Evolutionary conservation across 2,888 invertebrate genomes (phyloP), one percentile per base, ranked within the genome.

Genomic region (Melanotus villosus): DNA sequence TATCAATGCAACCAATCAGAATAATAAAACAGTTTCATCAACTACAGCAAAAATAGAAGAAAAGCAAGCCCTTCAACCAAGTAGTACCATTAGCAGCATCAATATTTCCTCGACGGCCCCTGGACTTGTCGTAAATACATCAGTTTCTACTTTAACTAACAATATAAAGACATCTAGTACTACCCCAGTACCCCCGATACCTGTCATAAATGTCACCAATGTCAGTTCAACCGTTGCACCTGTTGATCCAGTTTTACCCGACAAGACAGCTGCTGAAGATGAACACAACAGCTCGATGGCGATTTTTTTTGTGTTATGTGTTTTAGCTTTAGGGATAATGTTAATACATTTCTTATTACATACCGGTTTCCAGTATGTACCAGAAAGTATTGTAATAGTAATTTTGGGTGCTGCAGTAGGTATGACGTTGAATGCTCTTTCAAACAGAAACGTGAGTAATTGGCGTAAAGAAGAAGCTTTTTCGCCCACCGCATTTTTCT

Each of bases 391-490:
- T 63, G 98, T 98, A 3, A 96, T 99, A 73, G 97, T 99, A 16
- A 94, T 98, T 80, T 88, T 99, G 14, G 98, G 98, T 54, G 97
- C 95, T 38, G 87, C 96, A 0, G 96, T 98, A 81, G 98, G 98
- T 2, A 89, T 98, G 80, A 89, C 95, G 30, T 90, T 98, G 79
- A 97, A 96, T 83, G 86, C 98, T 5, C 90, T 97, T 88, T 95
- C 95, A 1, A 93, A 93, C 77, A 90, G 92, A 79, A 95, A 97
- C 81, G 92, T 96, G 77, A 95, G 95, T 41, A 96, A 97, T 83
- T 98, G 97, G 97, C 91, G 96, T 81, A 95, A 97, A 83, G 98
- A 98, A 83, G 99, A 99, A 85, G 96, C 98, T 0, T 98, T 99
- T 82, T 97, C 98, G 5, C 99, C 99, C 0, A 99, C 98, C 16